Evolutionary conservation across 2,888 invertebrate species (phyloP), one percentile per base, ranked within the genome.

Genomic region (Drosophila colorata): DNA sequence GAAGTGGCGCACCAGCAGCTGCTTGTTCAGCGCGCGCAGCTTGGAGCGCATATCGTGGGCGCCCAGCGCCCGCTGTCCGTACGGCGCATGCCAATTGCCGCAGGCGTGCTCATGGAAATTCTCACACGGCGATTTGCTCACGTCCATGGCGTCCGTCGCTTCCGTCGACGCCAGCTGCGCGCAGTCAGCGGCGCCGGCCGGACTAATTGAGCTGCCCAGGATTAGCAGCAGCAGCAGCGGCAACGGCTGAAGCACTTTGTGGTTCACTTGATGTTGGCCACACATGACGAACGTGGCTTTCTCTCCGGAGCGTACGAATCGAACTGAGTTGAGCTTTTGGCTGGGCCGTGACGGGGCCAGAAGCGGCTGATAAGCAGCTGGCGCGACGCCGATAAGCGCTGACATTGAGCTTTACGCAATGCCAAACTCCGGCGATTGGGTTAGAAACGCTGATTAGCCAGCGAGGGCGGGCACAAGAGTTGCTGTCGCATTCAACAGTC

Each of bases 31-130:
- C 1, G 90, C 90, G 23, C 83, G 77, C 60, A 90, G 51, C 33
- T 76, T 40, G 14, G 82, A 74, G 11, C 84, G 76, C 52, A 64
- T 86, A 33, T 90, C 90, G 16, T 80, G 78, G 2, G 89, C 90
- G 0, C 82, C 79, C 4, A 89, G 43, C 4, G 73, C 55, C 0
- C 87, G 74, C 41, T 85, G 40, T 1, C 47, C 40, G 14, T 78
- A 76, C 4, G 74, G 59, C 1, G 74, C 77, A 31, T 83, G 78
- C 97, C 97, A 98, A 83, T 96, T 96, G 1, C 97, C 97, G 90
- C 96, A 97, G 1, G 97, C 96, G 83, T 95, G 96, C 82, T 96
- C 95, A 90, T 96, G 96, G 90, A 97, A 97, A 88, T 97, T 96
- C 11, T 95, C 93, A 86, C 97, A 97, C 0, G 97, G 96, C 86